Conservation (phyloP, 2,113 vertebrate genomes). For the Hippocampus mohnikei region DNA sequence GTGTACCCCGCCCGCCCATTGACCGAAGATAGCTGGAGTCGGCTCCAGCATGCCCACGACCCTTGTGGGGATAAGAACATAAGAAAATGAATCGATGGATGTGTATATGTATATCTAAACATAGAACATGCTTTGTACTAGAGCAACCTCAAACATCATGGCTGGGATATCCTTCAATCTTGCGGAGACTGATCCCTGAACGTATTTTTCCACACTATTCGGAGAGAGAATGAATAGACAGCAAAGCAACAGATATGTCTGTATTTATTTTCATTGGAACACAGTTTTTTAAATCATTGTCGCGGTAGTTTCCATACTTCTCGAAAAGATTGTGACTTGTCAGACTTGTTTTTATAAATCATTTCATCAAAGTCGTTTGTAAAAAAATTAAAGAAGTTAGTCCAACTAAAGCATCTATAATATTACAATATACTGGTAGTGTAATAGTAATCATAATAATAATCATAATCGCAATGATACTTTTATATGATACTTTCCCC, state of each 20-base stretch:
- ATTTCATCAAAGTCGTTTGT: slow-evolving; percentile 83
- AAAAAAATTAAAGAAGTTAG: slow-evolving; percentile 83
- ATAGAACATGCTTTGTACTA: too few relatives aligned
- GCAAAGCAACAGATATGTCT: slow-evolving; percentile 70
- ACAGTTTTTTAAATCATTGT: slow-evolving; percentile 74
- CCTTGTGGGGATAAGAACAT: too few relatives aligned
- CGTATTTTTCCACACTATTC: background rate
- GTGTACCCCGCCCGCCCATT: too few relatives aligned
- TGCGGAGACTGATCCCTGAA: too few relatives aligned
- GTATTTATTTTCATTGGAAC: slow-evolving; percentile 82
- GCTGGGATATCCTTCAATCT: too few relatives aligned
- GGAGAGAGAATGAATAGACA: slow-evolving; percentile 23
- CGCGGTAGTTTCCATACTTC: slow-evolving; percentile 76
- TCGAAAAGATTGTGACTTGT: slow-evolving; percentile 75
- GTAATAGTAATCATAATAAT: slow-evolving; percentile 74
- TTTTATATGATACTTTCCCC: slow-evolving; percentile 73
- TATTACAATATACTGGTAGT: slow-evolving; percentile 83
- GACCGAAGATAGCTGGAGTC: too few relatives aligned
- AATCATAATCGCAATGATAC: slow-evolving; percentile 74
- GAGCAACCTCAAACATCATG: too few relatives aligned
- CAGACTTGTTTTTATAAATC: slow-evolving; percentile 79
- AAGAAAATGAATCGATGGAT: too few relatives aligned
- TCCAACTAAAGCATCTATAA: slow-evolving; percentile 81
- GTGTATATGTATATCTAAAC: too few relatives aligned
- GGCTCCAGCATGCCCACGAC: too few relatives aligned